phyloP scores from a whole-genome alignment of 1,140 invertebrate genomes.

The Cydia amplana region DNA sequence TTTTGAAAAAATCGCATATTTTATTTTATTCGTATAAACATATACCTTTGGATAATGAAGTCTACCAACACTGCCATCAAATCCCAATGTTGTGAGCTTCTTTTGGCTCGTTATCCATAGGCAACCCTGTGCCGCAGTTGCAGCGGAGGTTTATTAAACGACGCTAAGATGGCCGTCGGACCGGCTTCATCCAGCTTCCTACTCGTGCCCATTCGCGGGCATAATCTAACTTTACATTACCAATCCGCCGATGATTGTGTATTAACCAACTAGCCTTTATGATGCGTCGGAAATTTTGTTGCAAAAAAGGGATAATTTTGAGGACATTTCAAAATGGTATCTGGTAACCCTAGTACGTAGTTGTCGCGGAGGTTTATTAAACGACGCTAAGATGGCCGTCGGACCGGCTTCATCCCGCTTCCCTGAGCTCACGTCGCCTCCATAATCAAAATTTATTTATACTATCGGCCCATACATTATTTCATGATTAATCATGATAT shows the following conservation, averaged over 20 bases:
- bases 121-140: slow-evolving; percentile 72
- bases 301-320: no score
- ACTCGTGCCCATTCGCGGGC: no score
- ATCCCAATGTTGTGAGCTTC: no score
- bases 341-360: slow-evolving; percentile 66
- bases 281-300: no score
- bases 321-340: no score
- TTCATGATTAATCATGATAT: neutral
- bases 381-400: slow-evolving; percentile 73
- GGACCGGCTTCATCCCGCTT: slow-evolving; percentile 73
- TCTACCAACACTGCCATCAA: no score
- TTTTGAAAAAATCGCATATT: no score
- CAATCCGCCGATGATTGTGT: neutral
- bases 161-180: slow-evolving; percentile 73
- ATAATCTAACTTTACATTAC: no score
- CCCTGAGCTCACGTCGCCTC: slow-evolving; percentile 54
- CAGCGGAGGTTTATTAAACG: slow-evolving; percentile 74
- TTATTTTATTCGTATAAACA: no score
- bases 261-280: slow-evolving; percentile 27
- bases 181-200: slow-evolving; percentile 44
- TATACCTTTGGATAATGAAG: no score
- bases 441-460: slow-evolving; percentile 31
- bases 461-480: neutral
- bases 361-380: slow-evolving; percentile 75
- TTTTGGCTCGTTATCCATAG: slow-evolving; percentile 15